Percentiles rank a stretch among this genome's conserved stretches.
Conservation (phyloP, 2,888 invertebrate species). For the Mycalesis mineus region DNA sequence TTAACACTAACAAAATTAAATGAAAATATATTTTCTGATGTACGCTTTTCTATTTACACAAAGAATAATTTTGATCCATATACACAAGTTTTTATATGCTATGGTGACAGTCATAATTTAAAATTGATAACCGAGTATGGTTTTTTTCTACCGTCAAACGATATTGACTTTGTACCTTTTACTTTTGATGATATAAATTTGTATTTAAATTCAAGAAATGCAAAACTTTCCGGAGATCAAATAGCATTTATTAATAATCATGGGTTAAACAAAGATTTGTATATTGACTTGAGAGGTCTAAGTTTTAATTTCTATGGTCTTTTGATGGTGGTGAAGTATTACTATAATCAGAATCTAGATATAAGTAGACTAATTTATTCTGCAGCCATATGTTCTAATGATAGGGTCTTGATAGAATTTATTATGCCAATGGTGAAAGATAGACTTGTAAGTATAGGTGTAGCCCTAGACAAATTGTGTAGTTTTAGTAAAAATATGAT, state of each 20-base stretch:
- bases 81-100: conserved; percentile 91
- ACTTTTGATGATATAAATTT: conserved; percentile 72
- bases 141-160: conserved; percentile 84
- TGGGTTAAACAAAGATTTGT: conserved; percentile 79
- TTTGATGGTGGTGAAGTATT: conserved; percentile 68
- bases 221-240: conserved; percentile 74
- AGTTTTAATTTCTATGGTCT: conserved; percentile 82
- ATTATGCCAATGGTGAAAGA: conserved; percentile 57
- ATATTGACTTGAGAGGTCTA: conserved; percentile 79
- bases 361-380: conserved; percentile 67
- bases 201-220: conserved; percentile 52
- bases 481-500: conserved; percentile 47
- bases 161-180: conserved; percentile 82
- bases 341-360: conserved; percentile 57
- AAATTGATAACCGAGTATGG: conserved; percentile 93
- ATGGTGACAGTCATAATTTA: conserved; percentile 88
- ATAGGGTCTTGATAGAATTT: conserved; percentile 57
- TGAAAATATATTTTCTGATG: conserved; percentile 54
- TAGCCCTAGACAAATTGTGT: conserved; percentile 50
- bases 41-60: conserved; percentile 68
- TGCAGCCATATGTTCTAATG: conserved; percentile 61
- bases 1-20: conserved; percentile 48
- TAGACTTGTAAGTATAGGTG: conserved; percentile 49
- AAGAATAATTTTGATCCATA: conserved; percentile 77
- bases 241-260: conserved; percentile 81